phyloP scores from a whole-genome alignment of 2,797 vertebrate genomes.

The Sorex maritimensis region DNA sequence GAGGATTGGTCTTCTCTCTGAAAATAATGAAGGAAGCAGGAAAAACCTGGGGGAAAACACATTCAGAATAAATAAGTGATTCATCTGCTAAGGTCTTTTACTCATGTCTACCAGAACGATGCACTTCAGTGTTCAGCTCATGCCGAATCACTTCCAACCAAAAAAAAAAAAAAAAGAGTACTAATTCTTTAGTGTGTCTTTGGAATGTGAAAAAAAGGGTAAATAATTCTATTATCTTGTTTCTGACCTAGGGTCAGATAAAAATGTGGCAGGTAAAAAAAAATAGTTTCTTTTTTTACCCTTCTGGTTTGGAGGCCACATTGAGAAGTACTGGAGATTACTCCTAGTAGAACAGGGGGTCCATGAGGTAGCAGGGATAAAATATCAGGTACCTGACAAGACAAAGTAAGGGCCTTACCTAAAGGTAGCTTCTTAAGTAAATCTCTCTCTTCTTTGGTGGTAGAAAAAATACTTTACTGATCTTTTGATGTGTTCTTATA shows the following conservation, averaged over 20 bases:
- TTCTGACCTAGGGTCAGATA: background rate
- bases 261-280: background rate
- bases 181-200: background rate
- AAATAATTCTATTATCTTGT: background rate
- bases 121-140: no score
- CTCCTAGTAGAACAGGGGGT: no score
- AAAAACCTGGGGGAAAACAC: background rate
- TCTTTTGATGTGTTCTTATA: background rate
- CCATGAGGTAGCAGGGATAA: no score
- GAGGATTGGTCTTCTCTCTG: background rate
- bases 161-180: no score
- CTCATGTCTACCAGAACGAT: background rate
- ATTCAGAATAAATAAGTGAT: background rate
- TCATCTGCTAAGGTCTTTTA: background rate
- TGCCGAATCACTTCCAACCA: slow-evolving; percentile 9
- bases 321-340: no score
- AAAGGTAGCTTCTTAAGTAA: background rate
- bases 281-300: no score
- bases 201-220: slow-evolving; percentile 2
- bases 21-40: slow-evolving; percentile 39
- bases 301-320: no score
- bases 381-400: no score
- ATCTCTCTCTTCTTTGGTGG: background rate
- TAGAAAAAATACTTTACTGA: slow-evolving; percentile 1
- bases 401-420: no score